Evolutionary conservation across 2,888 invertebrate species (phyloP).

Genomic region (Dicycla oo): DNA sequence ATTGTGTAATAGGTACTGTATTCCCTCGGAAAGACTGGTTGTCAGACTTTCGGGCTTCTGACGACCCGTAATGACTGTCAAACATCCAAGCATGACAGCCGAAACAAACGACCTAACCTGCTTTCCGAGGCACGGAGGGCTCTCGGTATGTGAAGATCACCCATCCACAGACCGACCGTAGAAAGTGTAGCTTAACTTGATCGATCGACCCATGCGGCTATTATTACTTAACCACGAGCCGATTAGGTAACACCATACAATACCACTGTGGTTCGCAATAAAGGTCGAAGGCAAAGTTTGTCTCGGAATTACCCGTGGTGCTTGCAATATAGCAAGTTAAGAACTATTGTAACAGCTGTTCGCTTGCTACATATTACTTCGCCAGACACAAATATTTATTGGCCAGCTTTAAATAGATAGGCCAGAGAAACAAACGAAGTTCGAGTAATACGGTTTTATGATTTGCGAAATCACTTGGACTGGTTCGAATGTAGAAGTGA

Average conservation of each 20-base stretch:
- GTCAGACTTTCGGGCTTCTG: too few relatives aligned
- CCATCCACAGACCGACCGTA: too few relatives aligned
- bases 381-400: conserved; percentile 53
- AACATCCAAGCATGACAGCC: too few relatives aligned
- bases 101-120: too few relatives aligned
- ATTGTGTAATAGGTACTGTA: too few relatives aligned
- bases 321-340: conserved; percentile 65
- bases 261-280: conserved; percentile 61
- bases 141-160: too few relatives aligned
- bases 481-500: neutral
- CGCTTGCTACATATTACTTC: conserved; percentile 42
- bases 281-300: conserved; percentile 67
- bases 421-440: conserved; percentile 14
- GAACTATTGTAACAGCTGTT: conserved; percentile 67
- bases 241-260: conserved; percentile 1
- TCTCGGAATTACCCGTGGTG: conserved; percentile 63
- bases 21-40: too few relatives aligned
- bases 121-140: too few relatives aligned
- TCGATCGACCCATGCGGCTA: too few relatives aligned
- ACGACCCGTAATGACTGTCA: too few relatives aligned
- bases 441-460: conserved; percentile 31
- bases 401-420: conserved; percentile 51
- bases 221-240: too few relatives aligned
- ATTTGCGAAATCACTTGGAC: conserved; percentile 25
- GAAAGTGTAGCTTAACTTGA: too few relatives aligned